Conservation (phyloP, 1,140 invertebrate genomes). For the Cydia strobilella region DNA sequence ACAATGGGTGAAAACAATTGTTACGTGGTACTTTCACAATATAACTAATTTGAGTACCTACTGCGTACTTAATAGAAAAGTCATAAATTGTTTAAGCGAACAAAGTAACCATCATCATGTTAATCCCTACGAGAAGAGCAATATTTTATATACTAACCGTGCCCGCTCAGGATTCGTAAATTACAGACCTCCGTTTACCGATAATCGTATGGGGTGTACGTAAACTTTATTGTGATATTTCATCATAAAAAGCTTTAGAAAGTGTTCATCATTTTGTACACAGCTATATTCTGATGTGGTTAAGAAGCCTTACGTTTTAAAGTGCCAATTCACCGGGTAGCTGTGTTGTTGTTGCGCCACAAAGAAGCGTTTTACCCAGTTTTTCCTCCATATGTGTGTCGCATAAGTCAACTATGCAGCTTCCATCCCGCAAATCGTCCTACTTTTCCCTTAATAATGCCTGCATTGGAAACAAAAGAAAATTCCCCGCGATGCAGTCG, state of each 20-base stretch:
- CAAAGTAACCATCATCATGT: not conserved
- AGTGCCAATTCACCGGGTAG: not conserved
- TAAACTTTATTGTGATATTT: too few relatives aligned
- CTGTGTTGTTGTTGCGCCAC: conserved; percentile 3
- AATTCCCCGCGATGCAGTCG: conserved; percentile 54
- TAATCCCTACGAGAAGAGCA: too few relatives aligned
- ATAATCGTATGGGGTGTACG: too few relatives aligned
- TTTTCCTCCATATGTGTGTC: conserved; percentile 20
- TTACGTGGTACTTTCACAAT: conserved; percentile 1
- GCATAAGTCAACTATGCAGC: conserved; percentile 26
- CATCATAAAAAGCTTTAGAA: too few relatives aligned
- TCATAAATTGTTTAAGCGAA: not conserved
- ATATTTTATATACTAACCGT: not conserved
- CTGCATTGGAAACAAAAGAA: conserved; percentile 57
- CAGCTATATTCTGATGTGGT: not conserved
- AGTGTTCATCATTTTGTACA: too few relatives aligned
- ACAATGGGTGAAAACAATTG: conserved; percentile 5
- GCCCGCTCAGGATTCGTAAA: not conserved
- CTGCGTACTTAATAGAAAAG: not conserved
- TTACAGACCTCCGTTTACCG: too few relatives aligned
- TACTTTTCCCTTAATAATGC: conserved; percentile 30
- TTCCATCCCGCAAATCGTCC: conserved; percentile 26
- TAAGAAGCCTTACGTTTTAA: not conserved
- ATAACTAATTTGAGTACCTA: not conserved
- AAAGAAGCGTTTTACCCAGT: conserved; percentile 18